Base-by-base conservation (phyloP, 2,113 vertebrate species). In the Dipodomys stephensi region DNA sequence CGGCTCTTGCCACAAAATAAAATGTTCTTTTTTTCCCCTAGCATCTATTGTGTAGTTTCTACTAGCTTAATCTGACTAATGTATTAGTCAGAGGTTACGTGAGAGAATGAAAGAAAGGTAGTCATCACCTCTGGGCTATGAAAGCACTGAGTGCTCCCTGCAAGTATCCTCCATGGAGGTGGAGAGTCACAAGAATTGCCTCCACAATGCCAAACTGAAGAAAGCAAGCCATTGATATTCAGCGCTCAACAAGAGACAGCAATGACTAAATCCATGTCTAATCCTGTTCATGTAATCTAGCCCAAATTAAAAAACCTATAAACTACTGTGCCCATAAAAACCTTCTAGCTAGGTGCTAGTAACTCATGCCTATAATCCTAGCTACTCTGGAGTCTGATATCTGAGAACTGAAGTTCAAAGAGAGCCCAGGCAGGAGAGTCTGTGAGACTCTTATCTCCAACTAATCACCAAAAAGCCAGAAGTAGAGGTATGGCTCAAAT, bases 151-250 rank as follows among this genome's bases (percentile, higher is more conserved):
- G 53, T 57, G 53, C 15, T 57, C 11, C 12, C 12, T 57, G 53
- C 53, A 57, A 57, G 53, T 57, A 57, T 57, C 53, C 53, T 57
- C 53, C 53, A 77, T 57, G 22, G 71, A 90, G 35, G 12, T 28
- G 32, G 32, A 4, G 16, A n/a, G 1, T 68, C 46, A 32, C 18
- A 62, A 69, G 83, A 88, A 74, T 79, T 64, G 46, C 18, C 53
- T 32, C 83, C 87, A 72, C 46, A 85, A 94, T 91, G 62, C 60
- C 73, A 87, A 72, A 77, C 18, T 74, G 28, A 69, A 32, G 53
- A 85, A 92, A 80, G 28, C 44, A 83, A 79, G 28, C 23, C 49
- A 79, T 74, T 65, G 19, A 32, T 15, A 11, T 39, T 92, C 83
- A 83, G 39, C 67, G n/a, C 1, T 83, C 80, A 46, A 80, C 46